phyloP scores from a whole-genome alignment of 1,140 invertebrate species.

The Macrotrachela quadricornifera region DNA sequence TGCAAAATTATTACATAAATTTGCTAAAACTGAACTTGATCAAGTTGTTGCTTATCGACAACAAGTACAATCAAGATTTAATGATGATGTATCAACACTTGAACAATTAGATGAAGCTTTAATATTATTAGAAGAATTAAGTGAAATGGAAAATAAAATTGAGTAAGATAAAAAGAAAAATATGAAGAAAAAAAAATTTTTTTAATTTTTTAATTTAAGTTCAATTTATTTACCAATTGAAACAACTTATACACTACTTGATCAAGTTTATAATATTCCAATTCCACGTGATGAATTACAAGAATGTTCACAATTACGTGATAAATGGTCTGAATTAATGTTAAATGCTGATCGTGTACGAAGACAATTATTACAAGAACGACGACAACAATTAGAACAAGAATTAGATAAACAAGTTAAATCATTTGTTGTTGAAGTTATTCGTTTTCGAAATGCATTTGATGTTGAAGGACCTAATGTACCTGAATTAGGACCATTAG shows the following conservation, averaged over 20 bases:
- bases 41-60: constrained; percentile 20
- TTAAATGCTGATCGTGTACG: constrained; percentile 24
- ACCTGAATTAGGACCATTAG: constrained; percentile 23
- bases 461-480: constrained; percentile 29
- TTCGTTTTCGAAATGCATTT: constrained; percentile 31
- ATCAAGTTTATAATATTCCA: constrained; percentile 20
- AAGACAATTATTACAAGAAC: constrained; percentile 24
- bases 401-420: constrained; percentile 32
- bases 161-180: constrained; percentile 15
- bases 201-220: no score
- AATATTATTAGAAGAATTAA: constrained; percentile 24
- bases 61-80: constrained; percentile 20
- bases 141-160: constrained; percentile 31
- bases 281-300: constrained; percentile 25
- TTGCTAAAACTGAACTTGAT: constrained; percentile 25
- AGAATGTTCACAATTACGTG: constrained; percentile 22
- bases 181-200: no score
- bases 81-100: constrained; percentile 21
- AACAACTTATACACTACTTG: constrained; percentile 25
- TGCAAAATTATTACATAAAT: constrained; percentile 26
- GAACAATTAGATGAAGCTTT: constrained; percentile 28
- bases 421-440: constrained; percentile 31
- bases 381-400: constrained; percentile 26
- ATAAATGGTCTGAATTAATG: constrained; percentile 23
- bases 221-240: constrained; percentile 30